Conservation (phyloP, 2,113 vertebrate species). For the Corythornis cristatus region DNA sequence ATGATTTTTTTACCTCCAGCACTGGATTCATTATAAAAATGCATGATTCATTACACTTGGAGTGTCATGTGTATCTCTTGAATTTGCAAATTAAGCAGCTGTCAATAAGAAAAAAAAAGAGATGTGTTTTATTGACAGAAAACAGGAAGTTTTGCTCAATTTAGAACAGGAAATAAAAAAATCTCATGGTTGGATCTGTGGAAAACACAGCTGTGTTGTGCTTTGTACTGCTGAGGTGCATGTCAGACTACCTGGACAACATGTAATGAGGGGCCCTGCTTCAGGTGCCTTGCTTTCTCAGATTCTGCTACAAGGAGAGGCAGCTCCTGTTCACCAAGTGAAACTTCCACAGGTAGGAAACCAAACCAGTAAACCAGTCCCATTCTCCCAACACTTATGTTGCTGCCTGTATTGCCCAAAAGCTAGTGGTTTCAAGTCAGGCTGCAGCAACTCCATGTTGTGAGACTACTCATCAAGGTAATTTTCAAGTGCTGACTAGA, state of each 20-base stretch:
- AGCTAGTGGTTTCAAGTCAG: neutral
- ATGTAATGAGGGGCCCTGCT: neutral
- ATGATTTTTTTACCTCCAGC: slow-evolving; percentile 13
- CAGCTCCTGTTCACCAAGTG: neutral
- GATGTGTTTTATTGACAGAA: neutral
- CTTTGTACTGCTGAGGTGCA: neutral
- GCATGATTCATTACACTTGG: slow-evolving; percentile 25
- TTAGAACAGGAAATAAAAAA: neutral
- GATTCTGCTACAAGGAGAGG: neutral
- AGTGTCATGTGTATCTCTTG: neutral
- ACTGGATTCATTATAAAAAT: slow-evolving; percentile 38
- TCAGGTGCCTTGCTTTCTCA: neutral
- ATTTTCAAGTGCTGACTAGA: slow-evolving; percentile 21
- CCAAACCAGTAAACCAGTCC: rapidly evolving
- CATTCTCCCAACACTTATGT: neutral
- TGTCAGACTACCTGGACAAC: neutral
- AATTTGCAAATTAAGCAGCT: slow-evolving; percentile 36
- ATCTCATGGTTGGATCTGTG: neutral
- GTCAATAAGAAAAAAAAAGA: neutral
- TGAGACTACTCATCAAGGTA: neutral
- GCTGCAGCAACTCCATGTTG: neutral
- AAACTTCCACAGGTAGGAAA: neutral
- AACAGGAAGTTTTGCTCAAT: neutral
- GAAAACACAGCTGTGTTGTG: neutral
- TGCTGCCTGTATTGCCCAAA: neutral